These are phyloP conservation scores for Ictalurus furcatus DNA, from an alignment of 2,113 vertebrate genomes.

Conservation along the genomic window DNA sequence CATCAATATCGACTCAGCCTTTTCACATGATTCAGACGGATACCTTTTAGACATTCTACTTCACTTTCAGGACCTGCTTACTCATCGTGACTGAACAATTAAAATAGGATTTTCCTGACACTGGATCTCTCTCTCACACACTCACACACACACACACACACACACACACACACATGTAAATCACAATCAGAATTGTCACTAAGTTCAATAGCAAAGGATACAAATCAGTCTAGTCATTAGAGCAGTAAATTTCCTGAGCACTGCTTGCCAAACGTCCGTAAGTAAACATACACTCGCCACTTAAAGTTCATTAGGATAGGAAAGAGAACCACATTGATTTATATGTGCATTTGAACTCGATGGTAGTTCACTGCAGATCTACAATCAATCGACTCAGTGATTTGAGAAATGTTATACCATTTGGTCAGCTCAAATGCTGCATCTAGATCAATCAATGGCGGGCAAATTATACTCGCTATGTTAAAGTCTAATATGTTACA, in stretches of 20 bases:
- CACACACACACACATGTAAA: slow-evolving; percentile 31
- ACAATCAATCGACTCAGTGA: slow-evolving; percentile 46
- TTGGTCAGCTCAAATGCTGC: neutral
- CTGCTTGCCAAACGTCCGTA: neutral
- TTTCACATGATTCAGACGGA: slow-evolving; percentile 63
- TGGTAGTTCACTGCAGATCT: slow-evolving; percentile 50
- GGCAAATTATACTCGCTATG: neutral
- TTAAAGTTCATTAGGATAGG: slow-evolving; percentile 19
- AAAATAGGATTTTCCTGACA: neutral
- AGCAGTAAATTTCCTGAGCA: slow-evolving; percentile 30
- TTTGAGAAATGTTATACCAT: slow-evolving; percentile 35
- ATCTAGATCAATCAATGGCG: neutral
- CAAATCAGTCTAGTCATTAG: slow-evolving; percentile 42
- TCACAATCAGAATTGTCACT: slow-evolving; percentile 10
- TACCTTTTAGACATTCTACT: slow-evolving; percentile 53
- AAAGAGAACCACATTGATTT: slow-evolving; percentile 51
- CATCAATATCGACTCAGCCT: slow-evolving; percentile 67
- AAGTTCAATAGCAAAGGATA: slow-evolving; percentile 25
- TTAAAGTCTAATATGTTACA: slow-evolving; percentile 10
- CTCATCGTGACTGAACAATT: slow-evolving; percentile 54
- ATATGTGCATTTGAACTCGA: slow-evolving; percentile 25
- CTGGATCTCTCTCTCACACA: neutral
- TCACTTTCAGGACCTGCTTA: slow-evolving; percentile 53
- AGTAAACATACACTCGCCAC: neutral
- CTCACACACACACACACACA: neutral